Conservation (phyloP, 2,888 invertebrate genomes). For the Argynnis bischoffii region DNA sequence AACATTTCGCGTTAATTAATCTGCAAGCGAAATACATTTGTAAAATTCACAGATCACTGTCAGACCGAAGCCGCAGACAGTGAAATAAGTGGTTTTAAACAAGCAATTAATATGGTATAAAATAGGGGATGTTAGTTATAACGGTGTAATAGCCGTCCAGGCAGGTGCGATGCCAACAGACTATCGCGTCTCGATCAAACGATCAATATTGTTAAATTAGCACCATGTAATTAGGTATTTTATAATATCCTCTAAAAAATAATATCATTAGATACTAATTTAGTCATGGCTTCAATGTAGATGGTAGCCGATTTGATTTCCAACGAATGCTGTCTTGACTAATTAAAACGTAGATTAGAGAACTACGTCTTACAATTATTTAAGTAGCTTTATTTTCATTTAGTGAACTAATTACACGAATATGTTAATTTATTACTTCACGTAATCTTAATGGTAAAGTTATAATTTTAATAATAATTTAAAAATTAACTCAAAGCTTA, state of each 20-base stretch:
- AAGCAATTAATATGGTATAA: constrained; percentile 72
- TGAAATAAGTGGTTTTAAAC: constrained; percentile 53
- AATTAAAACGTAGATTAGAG: too few relatives aligned
- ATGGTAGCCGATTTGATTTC: too few relatives aligned
- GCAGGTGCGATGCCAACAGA: constrained; percentile 61
- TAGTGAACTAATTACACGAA: too few relatives aligned
- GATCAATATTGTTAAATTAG: constrained; percentile 51
- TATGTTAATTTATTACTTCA: too few relatives aligned
- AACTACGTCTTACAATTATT: too few relatives aligned
- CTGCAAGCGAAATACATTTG: constrained; percentile 6
- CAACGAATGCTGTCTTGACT: too few relatives aligned
- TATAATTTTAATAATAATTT: too few relatives aligned
- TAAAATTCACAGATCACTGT: constrained; percentile 27
- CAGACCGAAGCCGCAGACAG: constrained; percentile 26
- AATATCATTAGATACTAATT: too few relatives aligned
- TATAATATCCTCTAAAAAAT: not conserved
- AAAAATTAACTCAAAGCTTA: too few relatives aligned
- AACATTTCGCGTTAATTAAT: constrained; percentile 13
- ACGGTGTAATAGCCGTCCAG: constrained; percentile 62
- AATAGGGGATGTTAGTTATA: constrained; percentile 68
- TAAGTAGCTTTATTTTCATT: too few relatives aligned
- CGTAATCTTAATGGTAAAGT: too few relatives aligned
- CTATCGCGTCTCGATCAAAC: constrained; percentile 42
- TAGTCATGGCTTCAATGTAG: too few relatives aligned
- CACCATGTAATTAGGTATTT: constrained; percentile 21